Evolutionary conservation across 2,113 vertebrate genomes (phyloP).

Genomic region (Salvator merianae): DNA sequence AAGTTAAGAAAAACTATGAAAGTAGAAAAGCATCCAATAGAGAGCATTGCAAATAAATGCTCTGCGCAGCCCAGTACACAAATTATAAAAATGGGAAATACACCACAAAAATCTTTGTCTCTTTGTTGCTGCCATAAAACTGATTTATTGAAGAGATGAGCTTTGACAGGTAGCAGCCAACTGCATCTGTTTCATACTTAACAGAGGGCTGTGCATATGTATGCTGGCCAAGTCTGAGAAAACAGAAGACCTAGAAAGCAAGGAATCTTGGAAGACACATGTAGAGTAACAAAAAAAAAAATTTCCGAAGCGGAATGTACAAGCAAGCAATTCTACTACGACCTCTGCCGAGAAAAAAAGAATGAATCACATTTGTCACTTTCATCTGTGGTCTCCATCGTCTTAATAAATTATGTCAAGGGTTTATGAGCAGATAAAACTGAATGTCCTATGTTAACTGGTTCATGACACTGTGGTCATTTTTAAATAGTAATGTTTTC

Average conservation of each 20-base stretch:
- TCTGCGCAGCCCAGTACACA: neutral
- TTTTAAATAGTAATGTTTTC: neutral
- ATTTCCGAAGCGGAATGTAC: conserved; percentile 1
- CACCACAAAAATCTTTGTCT: neutral
- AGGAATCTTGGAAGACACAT: neutral
- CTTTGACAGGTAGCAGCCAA: neutral
- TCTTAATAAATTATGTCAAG: conserved; percentile 36
- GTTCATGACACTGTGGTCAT: neutral
- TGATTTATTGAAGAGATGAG: neutral
- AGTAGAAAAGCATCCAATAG: neutral
- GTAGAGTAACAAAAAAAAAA: neutral
- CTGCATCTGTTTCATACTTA: neutral
- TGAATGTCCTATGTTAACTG: neutral
- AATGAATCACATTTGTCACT: neutral
- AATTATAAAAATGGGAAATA: neutral
- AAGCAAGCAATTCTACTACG: conserved; percentile 5
- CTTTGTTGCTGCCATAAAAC: neutral
- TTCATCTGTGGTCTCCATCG: neutral
- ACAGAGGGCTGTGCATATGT: neutral
- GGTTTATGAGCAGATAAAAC: conserved; percentile 28
- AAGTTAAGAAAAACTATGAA: neutral
- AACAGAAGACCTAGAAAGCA: neutral
- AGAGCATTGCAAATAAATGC: neutral
- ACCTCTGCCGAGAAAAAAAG: neutral
- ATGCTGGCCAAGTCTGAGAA: neutral